Evolutionary conservation across 2,888 invertebrate genomes (phyloP), one percentile per base, ranked within the genome.

Genomic region (Pyrgus malvae): DNA sequence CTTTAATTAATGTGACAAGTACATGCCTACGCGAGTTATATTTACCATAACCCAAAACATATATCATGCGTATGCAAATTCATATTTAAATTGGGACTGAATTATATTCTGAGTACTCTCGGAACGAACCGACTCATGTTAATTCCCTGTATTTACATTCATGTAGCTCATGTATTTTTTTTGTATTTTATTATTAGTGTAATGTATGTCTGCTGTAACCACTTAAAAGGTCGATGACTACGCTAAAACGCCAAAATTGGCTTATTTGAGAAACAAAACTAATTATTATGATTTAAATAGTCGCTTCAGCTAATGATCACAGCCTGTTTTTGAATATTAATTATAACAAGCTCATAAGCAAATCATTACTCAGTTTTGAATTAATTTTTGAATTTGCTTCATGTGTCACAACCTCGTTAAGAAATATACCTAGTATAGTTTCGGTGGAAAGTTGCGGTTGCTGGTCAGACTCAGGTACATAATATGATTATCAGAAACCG

Each of bases 21-120:
- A 3, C 11, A 33, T 12, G 33, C 4, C 11, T 12, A 33, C 11
- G 9, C 14, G 37, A 25, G 37, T 37, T 46, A 35, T n/a, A 17
- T 25, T 17, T 44, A 31, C 19, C 17, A 17, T 14, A 14, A 21
- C 41, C 37, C 2, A 37, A 46, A 37, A 25, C 41, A 12, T 46
- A 35, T 16, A 7, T 48, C 17, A 29, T 48, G 25, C 14, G 23
- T 37, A 48, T 38, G 38, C 48, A 48, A 48, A 48, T 48, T 38
- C 1, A 4, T 21, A 49, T 40, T 41, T n/a, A 49, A 49, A 29
- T 38, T 1, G 38, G 33, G 33, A 16, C 33, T 45, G 21, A 33
- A 33, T 33, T 45, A 45, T 45, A 23, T 3, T 33, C 8, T 23
- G 25, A 25, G 25, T 12, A 27, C 2, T 4, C n/a, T 12, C 2